phyloP scores from a whole-genome alignment of 2,113 vertebrate genomes.

The Pelecanus crispus region DNA sequence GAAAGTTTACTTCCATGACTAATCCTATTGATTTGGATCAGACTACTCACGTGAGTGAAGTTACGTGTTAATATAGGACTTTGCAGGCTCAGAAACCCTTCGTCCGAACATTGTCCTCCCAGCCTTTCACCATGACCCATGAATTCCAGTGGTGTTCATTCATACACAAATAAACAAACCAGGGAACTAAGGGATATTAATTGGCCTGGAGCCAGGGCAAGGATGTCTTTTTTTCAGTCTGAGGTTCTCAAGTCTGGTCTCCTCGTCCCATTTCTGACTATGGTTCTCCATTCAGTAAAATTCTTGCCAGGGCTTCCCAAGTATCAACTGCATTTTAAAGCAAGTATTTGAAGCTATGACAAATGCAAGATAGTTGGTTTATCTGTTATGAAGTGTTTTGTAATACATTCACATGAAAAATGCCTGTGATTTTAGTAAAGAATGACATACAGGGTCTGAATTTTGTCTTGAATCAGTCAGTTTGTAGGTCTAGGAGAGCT shows the following conservation, averaged over 20 bases:
- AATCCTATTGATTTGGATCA: not conserved
- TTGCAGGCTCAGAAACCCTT: not conserved
- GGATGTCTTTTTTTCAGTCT: not conserved
- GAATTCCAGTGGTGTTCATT: not conserved
- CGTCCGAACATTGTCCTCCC: not conserved
- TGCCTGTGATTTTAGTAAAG: not conserved
- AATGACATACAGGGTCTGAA: not conserved
- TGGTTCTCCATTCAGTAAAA: not conserved
- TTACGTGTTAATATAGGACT: not conserved
- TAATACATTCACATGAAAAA: not conserved
- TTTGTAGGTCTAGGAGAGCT: not conserved
- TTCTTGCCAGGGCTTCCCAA: not conserved
- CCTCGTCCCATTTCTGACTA: not conserved
- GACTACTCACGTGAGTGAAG: not conserved
- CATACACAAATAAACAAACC: constrained; percentile 14
- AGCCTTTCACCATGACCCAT: not conserved
- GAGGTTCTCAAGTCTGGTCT: not conserved
- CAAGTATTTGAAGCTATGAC: not conserved
- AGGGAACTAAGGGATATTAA: not conserved
- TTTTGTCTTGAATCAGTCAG: not conserved
- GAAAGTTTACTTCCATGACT: not conserved
- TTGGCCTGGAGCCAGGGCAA: not conserved
- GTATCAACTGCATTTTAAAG: not conserved
- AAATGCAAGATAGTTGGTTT: not conserved
- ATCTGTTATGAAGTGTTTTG: not conserved